phyloP scores from a whole-genome alignment of 2,113 vertebrate species.

The Aldabrachelys gigantea region DNA sequence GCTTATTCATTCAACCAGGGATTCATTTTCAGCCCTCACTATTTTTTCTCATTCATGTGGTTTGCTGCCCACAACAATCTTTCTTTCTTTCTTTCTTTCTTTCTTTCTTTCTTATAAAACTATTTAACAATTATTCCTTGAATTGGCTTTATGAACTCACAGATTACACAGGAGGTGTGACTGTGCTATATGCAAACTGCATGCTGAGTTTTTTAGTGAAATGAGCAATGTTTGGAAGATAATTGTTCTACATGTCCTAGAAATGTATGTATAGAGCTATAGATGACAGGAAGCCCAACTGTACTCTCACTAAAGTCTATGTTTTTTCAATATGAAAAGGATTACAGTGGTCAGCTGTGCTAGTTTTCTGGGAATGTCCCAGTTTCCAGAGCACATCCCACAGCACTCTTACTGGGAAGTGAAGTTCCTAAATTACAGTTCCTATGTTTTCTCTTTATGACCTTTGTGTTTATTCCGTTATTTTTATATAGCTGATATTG shows the following conservation, averaged over 20 bases:
- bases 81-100: background rate
- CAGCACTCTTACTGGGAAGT: background rate
- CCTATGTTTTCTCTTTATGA: background rate
- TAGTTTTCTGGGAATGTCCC: conserved; percentile 43
- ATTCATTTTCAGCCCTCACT: background rate
- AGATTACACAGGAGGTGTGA: background rate
- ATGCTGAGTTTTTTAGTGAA: background rate
- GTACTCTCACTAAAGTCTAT: background rate
- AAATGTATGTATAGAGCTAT: fast-evolving
- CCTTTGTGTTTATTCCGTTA: background rate
- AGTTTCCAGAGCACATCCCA: conserved; percentile 12
- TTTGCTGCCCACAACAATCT: background rate
- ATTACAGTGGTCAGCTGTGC: background rate
- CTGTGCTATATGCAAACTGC: background rate
- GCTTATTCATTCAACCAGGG: background rate
- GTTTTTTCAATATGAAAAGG: background rate
- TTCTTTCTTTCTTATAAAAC: background rate
- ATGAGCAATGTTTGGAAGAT: background rate
- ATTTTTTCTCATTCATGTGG: background rate
- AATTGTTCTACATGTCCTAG: background rate
- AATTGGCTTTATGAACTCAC: background rate
- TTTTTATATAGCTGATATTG: background rate
- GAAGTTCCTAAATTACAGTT: background rate
- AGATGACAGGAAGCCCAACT: background rate
- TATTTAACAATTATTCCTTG: background rate